A percentile compares a stretch with the other conserved stretches of the same genome.
phyloP scores from a whole-genome alignment of 1,140 invertebrate genomes.

The Chrysomallon squamiferum region DNA sequence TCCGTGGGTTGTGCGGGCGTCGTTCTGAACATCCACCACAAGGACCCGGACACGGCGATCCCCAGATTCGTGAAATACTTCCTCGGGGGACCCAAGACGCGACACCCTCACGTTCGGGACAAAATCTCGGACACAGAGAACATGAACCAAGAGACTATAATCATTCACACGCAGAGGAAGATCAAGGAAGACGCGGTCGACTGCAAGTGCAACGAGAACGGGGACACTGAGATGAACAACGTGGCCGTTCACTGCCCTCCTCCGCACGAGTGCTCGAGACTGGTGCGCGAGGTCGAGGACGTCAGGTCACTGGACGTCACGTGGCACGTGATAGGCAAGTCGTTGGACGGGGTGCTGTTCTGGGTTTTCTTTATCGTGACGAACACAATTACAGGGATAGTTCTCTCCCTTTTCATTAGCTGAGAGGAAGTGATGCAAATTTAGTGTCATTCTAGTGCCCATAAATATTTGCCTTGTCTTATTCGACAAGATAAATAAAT shows the following conservation, averaged over 20 bases:
- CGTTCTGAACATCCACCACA: constrained; percentile 43
- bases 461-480: too few species aligned
- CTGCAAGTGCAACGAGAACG: not conserved
- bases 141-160: not conserved
- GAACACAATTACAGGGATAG: constrained; percentile 26
- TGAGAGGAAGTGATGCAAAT: too few species aligned
- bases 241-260: not conserved
- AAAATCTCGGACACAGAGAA: constrained; percentile 5
- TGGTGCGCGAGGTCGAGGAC: constrained; percentile 10
- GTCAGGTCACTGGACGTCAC: constrained; percentile 14
- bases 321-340: constrained; percentile 40
- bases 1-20: constrained; percentile 43
- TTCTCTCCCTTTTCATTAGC: constrained; percentile 24
- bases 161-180: not conserved
- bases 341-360: constrained; percentile 28
- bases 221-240: not conserved
- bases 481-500: too few species aligned
- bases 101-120: constrained; percentile 7
- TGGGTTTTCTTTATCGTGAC: constrained; percentile 36
- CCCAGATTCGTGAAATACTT: constrained; percentile 19
- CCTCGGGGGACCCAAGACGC: constrained; percentile 5
- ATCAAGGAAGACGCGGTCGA: not conserved
- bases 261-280: constrained; percentile 17
- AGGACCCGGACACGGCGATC: constrained; percentile 24
- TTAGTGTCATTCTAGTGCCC: too few species aligned